Conservation (phyloP, 2,888 invertebrate species). For the Ceriagrion tenellum region DNA sequence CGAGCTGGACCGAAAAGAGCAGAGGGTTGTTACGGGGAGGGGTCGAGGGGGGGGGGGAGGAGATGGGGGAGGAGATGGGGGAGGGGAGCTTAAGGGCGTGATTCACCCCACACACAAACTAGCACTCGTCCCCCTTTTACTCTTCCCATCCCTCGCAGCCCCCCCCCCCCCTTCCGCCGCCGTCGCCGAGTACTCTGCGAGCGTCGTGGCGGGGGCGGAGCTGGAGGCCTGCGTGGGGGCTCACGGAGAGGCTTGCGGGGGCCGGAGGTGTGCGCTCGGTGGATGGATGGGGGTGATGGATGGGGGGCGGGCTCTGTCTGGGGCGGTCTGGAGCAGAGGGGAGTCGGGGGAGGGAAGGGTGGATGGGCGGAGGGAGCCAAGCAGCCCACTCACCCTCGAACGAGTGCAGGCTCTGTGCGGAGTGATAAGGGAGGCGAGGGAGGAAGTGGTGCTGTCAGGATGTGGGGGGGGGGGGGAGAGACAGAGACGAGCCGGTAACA, state of each 20-base stretch:
- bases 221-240: constrained; percentile 11
- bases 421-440: neutral
- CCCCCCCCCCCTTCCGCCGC: neutral
- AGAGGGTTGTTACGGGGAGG: neutral
- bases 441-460: neutral
- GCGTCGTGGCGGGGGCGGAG: neutral
- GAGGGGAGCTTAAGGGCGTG: neutral
- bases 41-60: neutral
- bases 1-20: neutral
- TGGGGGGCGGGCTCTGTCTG: constrained; percentile 36
- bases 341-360: neutral
- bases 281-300: neutral
- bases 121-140: neutral
- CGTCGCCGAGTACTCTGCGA: no score
- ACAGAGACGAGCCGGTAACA: no score
- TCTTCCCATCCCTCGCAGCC: neutral
- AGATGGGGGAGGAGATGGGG: neutral
- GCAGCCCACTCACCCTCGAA: neutral
- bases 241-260: constrained; percentile 2
- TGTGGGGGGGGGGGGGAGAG: no score
- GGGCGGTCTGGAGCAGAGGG: neutral
- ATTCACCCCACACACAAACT: neutral
- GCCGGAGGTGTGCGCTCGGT: neutral
- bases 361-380: neutral
- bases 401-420: neutral